A percentile compares a stretch with the other conserved stretches of the same genome.
phyloP scores from a whole-genome alignment of 2,797 vertebrate species.

The Lepidocolaptes lacrymiger region DNA sequence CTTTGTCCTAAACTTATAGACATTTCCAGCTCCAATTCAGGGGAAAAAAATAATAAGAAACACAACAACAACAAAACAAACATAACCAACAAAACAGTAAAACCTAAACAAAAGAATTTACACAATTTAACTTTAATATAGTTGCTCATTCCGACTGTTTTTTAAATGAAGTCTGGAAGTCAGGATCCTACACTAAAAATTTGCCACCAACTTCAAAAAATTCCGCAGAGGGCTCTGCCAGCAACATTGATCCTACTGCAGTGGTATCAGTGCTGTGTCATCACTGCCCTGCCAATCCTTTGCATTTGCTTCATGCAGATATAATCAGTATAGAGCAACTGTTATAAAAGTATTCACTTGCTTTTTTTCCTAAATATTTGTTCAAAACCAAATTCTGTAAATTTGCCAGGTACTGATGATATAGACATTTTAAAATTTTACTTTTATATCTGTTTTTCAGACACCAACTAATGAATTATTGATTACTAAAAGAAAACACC shows the following conservation, averaged over 20 bases:
- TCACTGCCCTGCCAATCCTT: neutral
- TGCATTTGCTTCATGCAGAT: neutral
- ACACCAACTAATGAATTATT: neutral
- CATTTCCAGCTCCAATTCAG: neutral
- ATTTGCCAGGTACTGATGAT: neutral
- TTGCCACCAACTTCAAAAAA: neutral
- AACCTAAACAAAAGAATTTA: neutral
- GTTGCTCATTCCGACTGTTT: neutral
- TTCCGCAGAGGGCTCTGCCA: neutral
- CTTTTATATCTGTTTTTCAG: neutral
- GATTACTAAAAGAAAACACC: neutral
- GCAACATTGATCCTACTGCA: slow-evolving; percentile 29
- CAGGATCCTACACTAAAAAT: neutral
- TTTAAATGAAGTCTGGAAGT: neutral
- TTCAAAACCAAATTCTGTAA: neutral
- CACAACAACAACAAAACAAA: neutral
- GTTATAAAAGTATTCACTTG: neutral
- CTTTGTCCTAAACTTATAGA: neutral
- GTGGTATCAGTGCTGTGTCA: slow-evolving; percentile 7
- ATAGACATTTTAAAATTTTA: neutral
- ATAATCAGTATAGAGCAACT: neutral
- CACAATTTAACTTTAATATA: neutral
- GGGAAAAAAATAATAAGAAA: neutral
- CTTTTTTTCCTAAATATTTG: neutral
- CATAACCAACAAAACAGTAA: neutral